Base-by-base conservation (phyloP, 2,888 invertebrate genomes). In the Caenorhabditis angaria region DNA sequence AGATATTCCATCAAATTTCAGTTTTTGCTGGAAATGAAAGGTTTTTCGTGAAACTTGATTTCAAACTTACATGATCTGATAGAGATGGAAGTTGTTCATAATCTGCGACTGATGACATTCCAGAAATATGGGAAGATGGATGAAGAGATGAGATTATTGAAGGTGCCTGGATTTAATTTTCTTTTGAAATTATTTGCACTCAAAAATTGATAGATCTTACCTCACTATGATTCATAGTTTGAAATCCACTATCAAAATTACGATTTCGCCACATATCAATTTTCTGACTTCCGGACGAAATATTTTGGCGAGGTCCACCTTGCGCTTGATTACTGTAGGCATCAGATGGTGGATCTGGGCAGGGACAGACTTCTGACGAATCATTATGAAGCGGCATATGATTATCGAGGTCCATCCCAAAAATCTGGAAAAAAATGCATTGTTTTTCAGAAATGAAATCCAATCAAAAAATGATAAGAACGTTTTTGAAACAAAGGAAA, bases 191-290 rank as follows among this genome's bases (percentile, higher is more conserved):
- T 51, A 22, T 62, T 41, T 50, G 48, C 48, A n/a, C 24, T 61
- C 32, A n/a, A n/a, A n/a, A n/a, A n/a, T n/a, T n/a, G n/a, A n/a
- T 18, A 18, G 6, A 10, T 32, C 50, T 25, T 14, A 81, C 84
- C 72, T 83, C 80, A 59, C 81, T 81, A 55, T 80, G 83, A 64
- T 77, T 77, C 82, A 85, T 85, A 22, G 83, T 83, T 61, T 85
- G 85, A 28, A 85, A 78, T 54, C 85, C 85, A 61, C 83, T 83
- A 70, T 85, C 85, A 56, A 73, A 82, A 59, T 77, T 78, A 50
- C 71, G 67, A 50, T 77, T 76, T 66, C 78, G 68, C 82, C 82
- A 82, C 69, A 74, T 73, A 41, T 71, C 66, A 29, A 80, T 76
- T 59, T 77, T 77, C 12, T 63, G 72, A 29, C 61, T 63, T 24